Percentiles rank a stretch among this genome's conserved stretches.
These are phyloP conservation scores for Cheilosia vulpina DNA, from an alignment of 2,888 invertebrate genomes.

Conservation along the genomic window DNA sequence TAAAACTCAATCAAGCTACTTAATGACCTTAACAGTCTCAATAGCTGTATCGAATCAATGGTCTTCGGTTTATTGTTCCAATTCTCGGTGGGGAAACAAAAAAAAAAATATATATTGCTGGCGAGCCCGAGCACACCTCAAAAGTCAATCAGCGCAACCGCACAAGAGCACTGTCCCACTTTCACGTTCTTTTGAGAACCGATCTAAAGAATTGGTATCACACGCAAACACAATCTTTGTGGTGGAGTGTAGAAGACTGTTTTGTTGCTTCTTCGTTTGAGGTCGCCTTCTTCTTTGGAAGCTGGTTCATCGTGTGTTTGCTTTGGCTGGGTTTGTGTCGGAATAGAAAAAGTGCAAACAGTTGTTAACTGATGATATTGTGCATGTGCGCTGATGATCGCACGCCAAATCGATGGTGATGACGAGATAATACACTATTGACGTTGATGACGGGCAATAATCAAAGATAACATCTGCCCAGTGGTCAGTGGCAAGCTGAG, in stretches of 20 bases:
- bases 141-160: slow-evolving; percentile 67
- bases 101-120: slow-evolving; percentile 9
- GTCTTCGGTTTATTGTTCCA: slow-evolving; percentile 65
- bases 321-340: slow-evolving; percentile 29
- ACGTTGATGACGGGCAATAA: slow-evolving; percentile 15
- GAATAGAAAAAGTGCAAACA: slow-evolving; percentile 18
- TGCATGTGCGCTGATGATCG: slow-evolving; percentile 12
- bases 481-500: neutral
- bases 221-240: slow-evolving; percentile 67
- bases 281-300: slow-evolving; percentile 20
- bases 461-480: slow-evolving; percentile 9
- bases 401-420: slow-evolving; percentile 37
- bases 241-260: slow-evolving; percentile 14
- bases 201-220: slow-evolving; percentile 51
- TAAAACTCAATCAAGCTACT: slow-evolving; percentile 47
- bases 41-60: slow-evolving; percentile 45
- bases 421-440: slow-evolving; percentile 18
- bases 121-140: slow-evolving; percentile 48
- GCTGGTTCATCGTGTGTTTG: slow-evolving; percentile 31
- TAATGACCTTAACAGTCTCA: slow-evolving; percentile 48
- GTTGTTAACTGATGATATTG: neutral
- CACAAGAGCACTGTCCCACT: slow-evolving; percentile 60
- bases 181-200: slow-evolving; percentile 65
- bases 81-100: slow-evolving; percentile 28
- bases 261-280: neutral